These are phyloP conservation scores for Polyboroides typus DNA, from an alignment of 2,797 vertebrate genomes.

Conservation along the genomic window DNA sequence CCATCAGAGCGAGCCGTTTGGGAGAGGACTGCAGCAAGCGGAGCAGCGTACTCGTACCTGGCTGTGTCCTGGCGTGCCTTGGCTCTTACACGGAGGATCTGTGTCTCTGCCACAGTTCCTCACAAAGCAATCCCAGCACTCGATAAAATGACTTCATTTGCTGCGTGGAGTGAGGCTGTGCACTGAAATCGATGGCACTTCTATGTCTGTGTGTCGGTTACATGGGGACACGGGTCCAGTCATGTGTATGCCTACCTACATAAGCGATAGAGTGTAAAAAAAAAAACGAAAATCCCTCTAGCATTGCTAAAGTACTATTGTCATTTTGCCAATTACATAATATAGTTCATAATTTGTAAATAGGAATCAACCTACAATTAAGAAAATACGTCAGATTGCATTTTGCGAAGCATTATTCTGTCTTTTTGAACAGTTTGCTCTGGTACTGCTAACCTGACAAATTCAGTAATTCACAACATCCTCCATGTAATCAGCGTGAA, in stretches of 20 bases:
- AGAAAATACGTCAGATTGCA: neutral
- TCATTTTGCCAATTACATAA: neutral
- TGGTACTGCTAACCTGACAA: neutral
- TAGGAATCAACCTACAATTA: neutral
- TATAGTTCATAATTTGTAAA: neutral
- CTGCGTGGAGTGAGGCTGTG: rapidly evolving
- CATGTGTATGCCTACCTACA: rapidly evolving
- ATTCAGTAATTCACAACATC: neutral
- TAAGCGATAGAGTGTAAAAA: neutral
- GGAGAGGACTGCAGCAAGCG: rapidly evolving
- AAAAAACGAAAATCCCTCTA: neutral
- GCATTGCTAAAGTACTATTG: neutral
- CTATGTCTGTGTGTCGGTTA: neutral
- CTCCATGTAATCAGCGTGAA: neutral
- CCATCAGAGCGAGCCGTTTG: rapidly evolving
- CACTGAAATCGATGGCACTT: rapidly evolving
- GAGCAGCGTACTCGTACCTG: rapidly evolving
- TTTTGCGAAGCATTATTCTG: neutral
- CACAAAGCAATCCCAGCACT: neutral
- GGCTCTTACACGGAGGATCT: neutral
- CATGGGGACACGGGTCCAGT: neutral
- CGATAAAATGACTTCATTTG: neutral
- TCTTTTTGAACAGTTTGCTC: neutral
- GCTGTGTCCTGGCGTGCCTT: neutral
- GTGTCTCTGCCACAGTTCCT: neutral